Evolutionary conservation across 1,140 invertebrate species (phyloP), one percentile per base, ranked within the genome.

Genomic region (Drosophila seguyi): DNA sequence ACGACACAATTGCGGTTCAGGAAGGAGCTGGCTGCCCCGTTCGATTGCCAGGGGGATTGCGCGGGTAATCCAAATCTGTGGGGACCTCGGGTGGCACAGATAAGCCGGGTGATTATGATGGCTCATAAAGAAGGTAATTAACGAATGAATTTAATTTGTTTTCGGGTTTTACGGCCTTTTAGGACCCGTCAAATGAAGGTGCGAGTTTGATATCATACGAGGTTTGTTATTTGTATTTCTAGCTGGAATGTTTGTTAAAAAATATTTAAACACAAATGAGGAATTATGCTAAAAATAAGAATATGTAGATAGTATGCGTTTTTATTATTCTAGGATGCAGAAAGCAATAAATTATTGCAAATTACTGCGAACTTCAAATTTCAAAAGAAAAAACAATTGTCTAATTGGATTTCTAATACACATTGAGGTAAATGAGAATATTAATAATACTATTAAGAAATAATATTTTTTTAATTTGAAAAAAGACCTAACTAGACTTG

Each of bases 91-190:
- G 22, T 53, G 59, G 34, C 58, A 39, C 61, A 77, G 74, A 77
- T 77, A 77, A 67, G 74, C 45, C 53, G 45, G 55, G 61, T 67
- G 41, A 53, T 76, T 67, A 58, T 41, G 13, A 34, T 22, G 42
- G 42, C n/a, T 71, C 68, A 71, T 72, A 72, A 58, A 76, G 20
- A 18, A 52, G 20, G 34, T 53, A 67, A 76, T 76, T 67, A 76
- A 18, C n/a, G 36, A 29, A 47, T 36, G 36, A 52, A 27, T 45
- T 65, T 72, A 55, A 80, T 61, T 63, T 42, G 50, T 58, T 60
- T 66, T 7, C 18, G 10, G 45, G 22, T 25, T 60, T 42, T 41
- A 60, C 13, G 42, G 60, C 11, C 22, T 61, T 27, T 25, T 7
- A 52, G 11, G 13, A 31, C 29, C 20, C 18, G 20, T 55, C 52